A percentile compares a stretch with the other conserved stretches of the same genome.
phyloP scores from a whole-genome alignment of 2,797 vertebrate species.

The Acomys russatus region DNA sequence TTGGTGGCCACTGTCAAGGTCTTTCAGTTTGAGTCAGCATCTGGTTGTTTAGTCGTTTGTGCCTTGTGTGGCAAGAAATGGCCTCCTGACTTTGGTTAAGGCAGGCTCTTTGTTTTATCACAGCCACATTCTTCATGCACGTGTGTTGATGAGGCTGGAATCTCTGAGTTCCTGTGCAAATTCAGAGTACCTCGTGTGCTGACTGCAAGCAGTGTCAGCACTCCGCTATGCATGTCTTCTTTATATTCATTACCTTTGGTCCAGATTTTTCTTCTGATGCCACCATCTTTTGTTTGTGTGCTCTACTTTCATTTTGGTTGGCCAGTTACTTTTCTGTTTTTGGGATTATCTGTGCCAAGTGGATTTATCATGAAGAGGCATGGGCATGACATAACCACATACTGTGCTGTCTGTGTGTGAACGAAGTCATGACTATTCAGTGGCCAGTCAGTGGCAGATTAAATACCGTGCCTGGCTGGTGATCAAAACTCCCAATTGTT shows the following conservation, averaged over 20 bases:
- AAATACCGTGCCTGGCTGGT: background rate
- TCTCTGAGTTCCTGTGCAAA: background rate
- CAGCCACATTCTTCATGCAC: background rate
- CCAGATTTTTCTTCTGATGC: background rate
- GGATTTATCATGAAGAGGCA: background rate
- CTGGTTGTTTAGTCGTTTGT: background rate
- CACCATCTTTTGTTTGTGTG: slow-evolving; percentile 26
- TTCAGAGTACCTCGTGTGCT: background rate
- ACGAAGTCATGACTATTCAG: background rate
- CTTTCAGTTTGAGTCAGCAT: background rate
- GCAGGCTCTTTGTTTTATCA: background rate
- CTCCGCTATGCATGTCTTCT: background rate
- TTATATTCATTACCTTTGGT: background rate
- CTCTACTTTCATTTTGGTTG: background rate
- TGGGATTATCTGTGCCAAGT: background rate
- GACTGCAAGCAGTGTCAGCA: background rate
- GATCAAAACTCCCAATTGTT: background rate
- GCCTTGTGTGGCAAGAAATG: slow-evolving; percentile 1
- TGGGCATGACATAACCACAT: background rate
- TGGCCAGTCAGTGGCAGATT: background rate
- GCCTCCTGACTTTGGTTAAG: background rate
- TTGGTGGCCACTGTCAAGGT: background rate
- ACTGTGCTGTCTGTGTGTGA: background rate
- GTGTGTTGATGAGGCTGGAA: background rate
- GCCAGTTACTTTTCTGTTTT: background rate